These are phyloP conservation scores for Rhadina sibilatrix DNA, from an alignment of 2,113 vertebrate species.

Conservation along the genomic window DNA sequence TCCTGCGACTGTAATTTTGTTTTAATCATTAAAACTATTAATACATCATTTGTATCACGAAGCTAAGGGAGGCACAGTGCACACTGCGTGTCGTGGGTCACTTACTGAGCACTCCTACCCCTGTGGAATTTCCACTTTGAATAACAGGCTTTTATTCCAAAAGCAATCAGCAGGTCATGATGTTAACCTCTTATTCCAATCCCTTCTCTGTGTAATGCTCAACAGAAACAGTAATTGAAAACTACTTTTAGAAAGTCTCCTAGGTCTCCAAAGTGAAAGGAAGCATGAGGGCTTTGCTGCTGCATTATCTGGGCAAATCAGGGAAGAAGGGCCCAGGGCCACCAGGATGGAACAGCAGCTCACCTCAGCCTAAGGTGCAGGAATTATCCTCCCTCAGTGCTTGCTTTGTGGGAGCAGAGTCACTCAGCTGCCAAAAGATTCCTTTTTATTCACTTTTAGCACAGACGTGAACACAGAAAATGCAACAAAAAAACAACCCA, in stretches of 20 bases:
- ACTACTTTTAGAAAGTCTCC: not conserved
- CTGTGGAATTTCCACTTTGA: not conserved
- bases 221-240: not conserved
- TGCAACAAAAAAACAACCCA: not conserved
- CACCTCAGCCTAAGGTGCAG: not conserved
- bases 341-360: rapidly evolving
- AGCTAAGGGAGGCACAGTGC: not conserved
- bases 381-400: not conserved
- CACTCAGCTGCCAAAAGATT: not conserved
- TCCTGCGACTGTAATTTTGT: conserved; percentile 45
- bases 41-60: not conserved
- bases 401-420: not conserved
- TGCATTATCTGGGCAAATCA: rapidly evolving
- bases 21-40: conserved; percentile 46
- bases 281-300: rapidly evolving
- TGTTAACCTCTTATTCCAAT: not conserved
- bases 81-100: not conserved
- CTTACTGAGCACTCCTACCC: not conserved
- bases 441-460: not conserved
- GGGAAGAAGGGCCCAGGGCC: not conserved
- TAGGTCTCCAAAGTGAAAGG: not conserved
- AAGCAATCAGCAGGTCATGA: not conserved
- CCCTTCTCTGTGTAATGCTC: not conserved
- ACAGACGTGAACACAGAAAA: rapidly evolving
- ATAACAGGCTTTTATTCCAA: not conserved